Evolutionary conservation across 2,797 vertebrate species (phyloP), one percentile per base, ranked within the genome.

Genomic region (Enteromius viviparus): DNA sequence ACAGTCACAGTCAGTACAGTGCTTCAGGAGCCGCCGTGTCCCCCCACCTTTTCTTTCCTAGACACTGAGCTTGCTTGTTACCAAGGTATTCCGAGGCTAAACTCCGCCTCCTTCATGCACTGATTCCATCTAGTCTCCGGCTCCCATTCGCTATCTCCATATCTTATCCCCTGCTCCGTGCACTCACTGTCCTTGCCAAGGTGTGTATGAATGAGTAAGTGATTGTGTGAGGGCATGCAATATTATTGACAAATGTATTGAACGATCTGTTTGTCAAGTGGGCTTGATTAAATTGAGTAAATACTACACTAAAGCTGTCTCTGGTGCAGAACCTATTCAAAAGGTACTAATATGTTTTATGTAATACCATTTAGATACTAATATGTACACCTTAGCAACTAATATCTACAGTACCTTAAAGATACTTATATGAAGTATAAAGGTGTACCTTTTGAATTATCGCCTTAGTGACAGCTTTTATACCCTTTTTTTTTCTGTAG

Each of bases 21-120:
- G 65, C 68, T 76, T 66, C 72, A 66, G 55, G 69, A 85, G 83
- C 69, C 70, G 85, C 78, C 26, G 69, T 70, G 60, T 62, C 76
- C 92, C 89, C 92, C 91, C 58, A 90, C 78, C 87, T 79, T 83
- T 79, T 84, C 75, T 76, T 45, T 45, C 64, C 26, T 51, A 90
- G 91, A 91, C 88, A 91, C 87, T 91, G 91, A 92, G 92, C 91
- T 90, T 92, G 92, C 92, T 92, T 94, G 93, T 95, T 94, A 94
- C 94, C 94, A 94, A 93, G 94, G 94, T 94, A 93, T 92, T 93
- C 87, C 81, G 86, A 90, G 87, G 90, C 90, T 89, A 89, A 87
- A 89, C 85, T 82, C 81, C 87, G 87, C 87, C 85, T 78, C 87
- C 81, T 82, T 76, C 78, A 77, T 49, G 66, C 65, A 75, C 84